Percentiles rank a stretch among this genome's conserved stretches.
phyloP scores from a whole-genome alignment of 2,888 invertebrate genomes.

The Epistrophella euchroma region DNA sequence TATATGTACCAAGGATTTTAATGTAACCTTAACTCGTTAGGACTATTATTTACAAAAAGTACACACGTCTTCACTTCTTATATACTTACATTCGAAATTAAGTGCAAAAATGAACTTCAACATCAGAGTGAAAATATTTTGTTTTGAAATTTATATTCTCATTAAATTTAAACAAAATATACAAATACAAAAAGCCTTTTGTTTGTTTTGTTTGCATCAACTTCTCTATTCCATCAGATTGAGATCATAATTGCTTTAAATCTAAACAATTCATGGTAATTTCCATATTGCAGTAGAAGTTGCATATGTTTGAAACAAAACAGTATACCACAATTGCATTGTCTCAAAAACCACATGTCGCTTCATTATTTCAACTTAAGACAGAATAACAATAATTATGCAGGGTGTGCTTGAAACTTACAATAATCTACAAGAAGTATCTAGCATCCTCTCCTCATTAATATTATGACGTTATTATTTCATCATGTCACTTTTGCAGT shows the following conservation, averaged over 20 bases:
- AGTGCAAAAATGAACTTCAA: neutral
- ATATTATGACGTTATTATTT: too few relatives aligned
- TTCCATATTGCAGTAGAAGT: conserved; percentile 8
- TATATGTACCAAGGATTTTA: too few relatives aligned
- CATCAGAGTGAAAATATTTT: neutral
- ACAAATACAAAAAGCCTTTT: neutral
- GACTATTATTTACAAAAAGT: too few relatives aligned
- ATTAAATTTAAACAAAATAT: neutral
- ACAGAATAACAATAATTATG: neutral
- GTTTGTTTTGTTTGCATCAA: conserved; percentile 1
- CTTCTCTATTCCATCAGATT: neutral
- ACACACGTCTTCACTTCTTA: neutral
- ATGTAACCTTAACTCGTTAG: too few relatives aligned
- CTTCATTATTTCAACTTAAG: conserved; percentile 19
- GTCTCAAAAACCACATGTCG: conserved; percentile 31
- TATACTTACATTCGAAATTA: too few relatives aligned
- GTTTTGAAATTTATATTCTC: neutral
- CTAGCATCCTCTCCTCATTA: too few relatives aligned
- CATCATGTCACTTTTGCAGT: too few relatives aligned
- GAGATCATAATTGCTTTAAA: conserved; percentile 20
- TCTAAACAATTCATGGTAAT: conserved; percentile 29
- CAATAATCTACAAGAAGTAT: too few relatives aligned
- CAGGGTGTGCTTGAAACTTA: conserved; percentile 7
- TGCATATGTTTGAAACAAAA: conserved; percentile 12
- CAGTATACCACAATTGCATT: conserved; percentile 11